Evolutionary conservation across 2,797 vertebrate genomes (phyloP).

Genomic region (Clarias platycephalus): DNA sequence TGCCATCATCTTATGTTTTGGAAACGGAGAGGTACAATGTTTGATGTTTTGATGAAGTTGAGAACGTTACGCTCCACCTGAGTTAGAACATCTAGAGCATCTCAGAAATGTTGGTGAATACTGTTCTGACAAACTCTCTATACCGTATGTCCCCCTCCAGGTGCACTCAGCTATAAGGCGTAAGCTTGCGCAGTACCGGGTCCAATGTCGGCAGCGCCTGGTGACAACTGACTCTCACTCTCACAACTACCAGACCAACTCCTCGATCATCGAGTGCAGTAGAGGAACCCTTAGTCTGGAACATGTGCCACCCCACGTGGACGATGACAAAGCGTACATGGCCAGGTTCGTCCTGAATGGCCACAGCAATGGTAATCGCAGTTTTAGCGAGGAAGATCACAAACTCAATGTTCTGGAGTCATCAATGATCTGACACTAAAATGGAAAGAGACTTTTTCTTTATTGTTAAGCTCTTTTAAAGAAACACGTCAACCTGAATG

Average conservation of each 20-base stretch:
- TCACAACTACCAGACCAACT: constrained; percentile 70
- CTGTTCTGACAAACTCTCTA: too few relatives aligned
- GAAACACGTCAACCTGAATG: neutral
- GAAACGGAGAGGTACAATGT: constrained; percentile 75
- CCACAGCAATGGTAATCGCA: constrained; percentile 55
- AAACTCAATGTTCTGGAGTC: constrained; percentile 52
- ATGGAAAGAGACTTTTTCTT: neutral
- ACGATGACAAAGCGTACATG: neutral
- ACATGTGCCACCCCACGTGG: neutral
- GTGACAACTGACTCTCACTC: constrained; percentile 62
- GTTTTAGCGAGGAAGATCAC: constrained; percentile 52
- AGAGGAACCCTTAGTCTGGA: constrained; percentile 63
- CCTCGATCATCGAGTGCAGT: constrained; percentile 72
- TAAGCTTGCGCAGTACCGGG: constrained; percentile 69
- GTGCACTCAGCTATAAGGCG: constrained; percentile 72
- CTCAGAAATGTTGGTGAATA: neutral
- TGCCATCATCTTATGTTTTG: constrained; percentile 81
- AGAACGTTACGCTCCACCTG: neutral
- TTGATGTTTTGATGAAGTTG: neutral
- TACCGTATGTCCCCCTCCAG: constrained; percentile 52
- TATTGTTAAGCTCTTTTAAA: neutral
- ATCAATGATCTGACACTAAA: constrained; percentile 59
- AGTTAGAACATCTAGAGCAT: neutral
- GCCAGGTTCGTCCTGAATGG: constrained; percentile 49
- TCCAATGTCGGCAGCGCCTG: constrained; percentile 62